Conservation (phyloP, 2,888 invertebrate genomes). For the Ochlodes sylvanus region DNA sequence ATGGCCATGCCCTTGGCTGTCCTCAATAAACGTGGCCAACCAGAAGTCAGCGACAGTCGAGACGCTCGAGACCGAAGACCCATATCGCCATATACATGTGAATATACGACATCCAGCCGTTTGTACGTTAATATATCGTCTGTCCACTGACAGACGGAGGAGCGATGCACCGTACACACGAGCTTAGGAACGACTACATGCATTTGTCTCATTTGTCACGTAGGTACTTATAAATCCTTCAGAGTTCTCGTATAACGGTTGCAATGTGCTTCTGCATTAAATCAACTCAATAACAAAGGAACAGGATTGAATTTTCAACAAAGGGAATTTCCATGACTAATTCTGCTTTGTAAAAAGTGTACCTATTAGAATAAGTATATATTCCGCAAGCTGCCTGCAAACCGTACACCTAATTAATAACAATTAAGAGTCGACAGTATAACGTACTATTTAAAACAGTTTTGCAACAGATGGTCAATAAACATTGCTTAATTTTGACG, state of each 20-base stretch:
- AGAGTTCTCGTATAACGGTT: slow-evolving; percentile 28
- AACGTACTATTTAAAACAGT: too few species aligned
- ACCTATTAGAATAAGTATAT: too few species aligned
- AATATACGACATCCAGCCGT: slow-evolving; percentile 39
- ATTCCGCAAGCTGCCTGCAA: too few species aligned
- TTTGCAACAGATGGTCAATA: too few species aligned
- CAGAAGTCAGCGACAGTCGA: slow-evolving; percentile 39
- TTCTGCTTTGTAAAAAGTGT: not conserved
- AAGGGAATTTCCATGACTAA: slow-evolving; percentile 3
- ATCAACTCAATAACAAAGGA: not conserved
- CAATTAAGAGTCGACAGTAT: too few species aligned
- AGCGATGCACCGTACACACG: slow-evolving; percentile 17
- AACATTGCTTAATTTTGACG: too few species aligned
- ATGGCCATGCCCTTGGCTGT: slow-evolving; percentile 11
- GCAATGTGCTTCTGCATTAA: not conserved
- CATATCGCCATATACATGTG: slow-evolving; percentile 32
- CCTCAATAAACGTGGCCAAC: slow-evolving; percentile 43
- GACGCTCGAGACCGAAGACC: slow-evolving; percentile 33
- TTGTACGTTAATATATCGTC: slow-evolving; percentile 51
- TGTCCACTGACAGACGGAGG: slow-evolving; percentile 24
- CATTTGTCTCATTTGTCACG: slow-evolving; percentile 49
- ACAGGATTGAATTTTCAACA: slow-evolving; percentile 5
- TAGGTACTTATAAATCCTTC: slow-evolving; percentile 46
- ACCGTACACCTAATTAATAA: too few species aligned
- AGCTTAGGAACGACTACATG: slow-evolving; percentile 35